Evolutionary conservation across 2,113 vertebrate species (phyloP).

Genomic region (Sigmodon hispidus): DNA sequence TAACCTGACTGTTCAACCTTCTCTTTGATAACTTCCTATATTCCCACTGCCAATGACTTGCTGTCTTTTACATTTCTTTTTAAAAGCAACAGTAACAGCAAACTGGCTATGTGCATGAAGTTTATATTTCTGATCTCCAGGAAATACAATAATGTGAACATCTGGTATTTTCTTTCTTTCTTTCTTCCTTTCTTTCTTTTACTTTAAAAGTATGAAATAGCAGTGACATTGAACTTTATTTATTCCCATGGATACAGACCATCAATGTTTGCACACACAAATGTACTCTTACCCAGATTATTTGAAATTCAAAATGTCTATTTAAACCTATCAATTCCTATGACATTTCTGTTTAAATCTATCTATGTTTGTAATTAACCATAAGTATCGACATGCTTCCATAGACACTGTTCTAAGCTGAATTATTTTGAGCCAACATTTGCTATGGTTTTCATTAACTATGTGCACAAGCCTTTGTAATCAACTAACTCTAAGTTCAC

Average conservation of each 20-base stretch:
- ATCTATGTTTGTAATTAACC: neutral
- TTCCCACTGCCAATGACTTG: neutral
- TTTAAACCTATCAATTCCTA: neutral
- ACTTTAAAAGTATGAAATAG: neutral
- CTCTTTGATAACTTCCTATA: neutral
- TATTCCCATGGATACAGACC: neutral
- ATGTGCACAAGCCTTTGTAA: too few relatives aligned
- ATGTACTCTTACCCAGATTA: neutral
- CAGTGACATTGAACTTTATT: neutral
- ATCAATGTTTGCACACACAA: neutral
- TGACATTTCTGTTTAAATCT: neutral
- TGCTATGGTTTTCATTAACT: neutral
- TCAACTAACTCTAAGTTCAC: neutral
- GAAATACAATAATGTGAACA: neutral
- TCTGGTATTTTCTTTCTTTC: neutral
- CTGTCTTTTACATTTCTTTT: neutral
- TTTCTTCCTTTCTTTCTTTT: too few relatives aligned
- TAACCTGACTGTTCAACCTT: neutral
- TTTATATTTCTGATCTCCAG: neutral
- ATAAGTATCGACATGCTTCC: neutral
- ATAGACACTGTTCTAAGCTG: neutral
- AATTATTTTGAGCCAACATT: neutral
- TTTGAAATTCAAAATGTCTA: neutral
- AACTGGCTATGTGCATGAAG: neutral
- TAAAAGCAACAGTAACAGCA: neutral